phyloP scores from a whole-genome alignment of 2,113 vertebrate genomes.

The Eulacestoma nigropectus region DNA sequence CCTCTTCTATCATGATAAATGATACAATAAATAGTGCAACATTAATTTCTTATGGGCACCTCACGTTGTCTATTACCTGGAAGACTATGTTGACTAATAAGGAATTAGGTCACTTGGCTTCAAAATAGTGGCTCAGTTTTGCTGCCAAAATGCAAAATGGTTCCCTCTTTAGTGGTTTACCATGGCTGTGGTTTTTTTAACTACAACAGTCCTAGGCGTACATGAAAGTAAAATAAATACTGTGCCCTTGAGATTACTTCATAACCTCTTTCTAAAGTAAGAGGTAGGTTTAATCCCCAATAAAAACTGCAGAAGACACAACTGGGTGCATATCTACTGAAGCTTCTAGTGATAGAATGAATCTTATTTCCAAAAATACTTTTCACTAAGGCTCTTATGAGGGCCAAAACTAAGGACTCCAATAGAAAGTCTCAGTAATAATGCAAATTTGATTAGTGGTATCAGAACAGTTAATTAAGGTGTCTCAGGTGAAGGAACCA shows the following conservation, averaged over 20 bases:
- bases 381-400: neutral
- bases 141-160: neutral
- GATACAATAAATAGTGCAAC: neutral
- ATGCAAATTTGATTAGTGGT: rapidly evolving
- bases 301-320: neutral
- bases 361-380: neutral
- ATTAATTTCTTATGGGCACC: neutral
- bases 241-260: neutral
- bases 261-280: neutral
- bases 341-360: neutral
- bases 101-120: neutral
- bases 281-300: neutral
- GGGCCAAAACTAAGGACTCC: neutral
- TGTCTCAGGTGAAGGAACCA: neutral
- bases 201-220: neutral
- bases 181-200: too few relatives aligned
- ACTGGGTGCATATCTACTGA: rapidly evolving
- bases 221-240: neutral
- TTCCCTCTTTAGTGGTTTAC: neutral
- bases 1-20: neutral
- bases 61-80: neutral
- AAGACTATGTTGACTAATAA: neutral
- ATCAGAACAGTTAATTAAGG: neutral
- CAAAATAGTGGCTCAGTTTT: neutral
- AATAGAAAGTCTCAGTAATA: neutral